These are phyloP conservation scores for Drosophila ficusphila DNA, from an alignment of 1,140 invertebrate species.

Conservation along the genomic window DNA sequence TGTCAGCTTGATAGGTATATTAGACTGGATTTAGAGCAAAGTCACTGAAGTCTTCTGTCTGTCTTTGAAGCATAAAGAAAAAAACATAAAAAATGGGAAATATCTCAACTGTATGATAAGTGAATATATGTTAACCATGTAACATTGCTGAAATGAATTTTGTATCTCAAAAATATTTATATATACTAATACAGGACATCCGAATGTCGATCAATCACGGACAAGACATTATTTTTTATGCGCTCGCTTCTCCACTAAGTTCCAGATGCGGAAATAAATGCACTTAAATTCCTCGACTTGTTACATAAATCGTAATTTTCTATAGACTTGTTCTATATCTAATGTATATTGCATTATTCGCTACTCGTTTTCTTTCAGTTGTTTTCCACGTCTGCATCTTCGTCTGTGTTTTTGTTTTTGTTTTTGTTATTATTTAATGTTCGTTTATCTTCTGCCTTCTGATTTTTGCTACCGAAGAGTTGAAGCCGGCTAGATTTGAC, in stretches of 20 bases:
- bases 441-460: conserved; percentile 15
- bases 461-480: conserved; percentile 23
- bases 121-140: no score
- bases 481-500: conserved; percentile 25
- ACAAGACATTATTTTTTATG: conserved; percentile 25
- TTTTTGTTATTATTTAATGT: conserved; percentile 42
- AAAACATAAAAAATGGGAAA: no score
- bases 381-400: not conserved
- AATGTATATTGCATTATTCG: conserved; percentile 77
- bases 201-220: not conserved
- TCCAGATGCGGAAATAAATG: conserved; percentile 78
- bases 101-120: no score
- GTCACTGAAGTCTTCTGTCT: no score
- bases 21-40: not conserved
- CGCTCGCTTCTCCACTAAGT: conserved; percentile 48
- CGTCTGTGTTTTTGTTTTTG: not conserved
- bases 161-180: not conserved
- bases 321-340: conserved; percentile 74
- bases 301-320: conserved; percentile 83
- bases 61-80: no score
- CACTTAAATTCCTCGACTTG: conserved; percentile 76
- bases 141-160: not conserved
- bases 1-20: not conserved
- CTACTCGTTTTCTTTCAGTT: conserved; percentile 57
- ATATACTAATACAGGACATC: not conserved